These are phyloP conservation scores for Lymantria dispar DNA, from an alignment of 2,888 invertebrate species.

Conservation along the genomic window DNA sequence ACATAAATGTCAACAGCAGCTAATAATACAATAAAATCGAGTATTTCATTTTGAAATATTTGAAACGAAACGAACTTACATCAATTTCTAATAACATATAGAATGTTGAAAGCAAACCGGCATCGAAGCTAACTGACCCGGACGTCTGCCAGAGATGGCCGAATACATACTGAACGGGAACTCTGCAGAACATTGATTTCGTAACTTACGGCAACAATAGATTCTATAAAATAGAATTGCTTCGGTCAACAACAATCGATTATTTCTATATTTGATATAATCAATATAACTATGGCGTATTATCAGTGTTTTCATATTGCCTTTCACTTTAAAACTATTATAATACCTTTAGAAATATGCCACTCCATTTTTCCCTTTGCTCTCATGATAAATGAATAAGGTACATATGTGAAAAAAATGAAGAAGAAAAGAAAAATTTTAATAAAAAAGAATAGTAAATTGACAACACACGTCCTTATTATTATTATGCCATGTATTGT, in stretches of 20 bases:
- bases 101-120: slow-evolving; percentile 13
- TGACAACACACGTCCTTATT: too few species aligned
- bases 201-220: background rate
- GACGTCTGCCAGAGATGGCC: slow-evolving; percentile 26
- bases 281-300: background rate
- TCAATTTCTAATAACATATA: slow-evolving; percentile 12
- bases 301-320: background rate
- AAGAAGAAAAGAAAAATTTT: too few species aligned
- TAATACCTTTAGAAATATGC: too few species aligned
- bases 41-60: slow-evolving; percentile 5
- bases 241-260: background rate
- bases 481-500: too few species aligned
- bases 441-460: too few species aligned
- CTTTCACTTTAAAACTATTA: too few species aligned
- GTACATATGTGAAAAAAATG: too few species aligned
- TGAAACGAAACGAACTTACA: slow-evolving; percentile 7
- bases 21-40: too few species aligned
- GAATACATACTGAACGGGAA: slow-evolving; percentile 16
- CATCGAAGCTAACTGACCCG: slow-evolving; percentile 33
- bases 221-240: background rate
- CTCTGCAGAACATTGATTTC: slow-evolving; percentile 5
- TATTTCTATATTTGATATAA: background rate
- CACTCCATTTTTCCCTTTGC: too few species aligned
- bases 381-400: too few species aligned
- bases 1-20: too few species aligned